Evolutionary conservation across 2,888 invertebrate species (phyloP).

Genomic region (Rhorus exstirpatorius): DNA sequence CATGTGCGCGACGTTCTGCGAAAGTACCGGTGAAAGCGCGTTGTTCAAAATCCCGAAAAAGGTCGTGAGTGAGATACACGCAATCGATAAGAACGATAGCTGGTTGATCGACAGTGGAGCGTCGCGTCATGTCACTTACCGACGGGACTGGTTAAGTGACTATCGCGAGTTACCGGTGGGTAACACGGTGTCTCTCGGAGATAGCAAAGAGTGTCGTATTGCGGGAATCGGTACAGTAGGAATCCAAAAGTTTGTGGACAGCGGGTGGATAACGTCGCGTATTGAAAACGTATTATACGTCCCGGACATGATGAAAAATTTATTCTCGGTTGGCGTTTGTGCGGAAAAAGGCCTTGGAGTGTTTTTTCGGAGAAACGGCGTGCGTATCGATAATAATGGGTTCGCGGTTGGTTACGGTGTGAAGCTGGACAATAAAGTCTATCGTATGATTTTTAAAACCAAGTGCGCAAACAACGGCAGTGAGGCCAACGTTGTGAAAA

Average conservation of each 20-base stretch:
- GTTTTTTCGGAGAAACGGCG: constrained; percentile 12
- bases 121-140: no score
- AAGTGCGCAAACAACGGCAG: constrained; percentile 12
- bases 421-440: constrained; percentile 17
- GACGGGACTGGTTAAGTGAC: no score
- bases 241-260: constrained; percentile 10
- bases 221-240: constrained; percentile 29
- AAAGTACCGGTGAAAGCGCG: constrained; percentile 19
- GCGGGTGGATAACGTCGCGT: constrained; percentile 9
- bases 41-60: not conserved
- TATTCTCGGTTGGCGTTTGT: constrained; percentile 44
- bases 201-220: constrained; percentile 45
- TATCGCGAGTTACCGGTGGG: no score
- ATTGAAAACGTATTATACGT: no score
- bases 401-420: constrained; percentile 27
- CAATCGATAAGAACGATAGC: constrained; percentile 35
- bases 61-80: constrained; percentile 29
- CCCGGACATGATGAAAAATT: constrained; percentile 49
- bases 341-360: constrained; percentile 18
- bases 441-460: constrained; percentile 31
- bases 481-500: constrained; percentile 31
- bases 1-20: not conserved
- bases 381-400: not conserved
- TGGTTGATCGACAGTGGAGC: constrained; percentile 65
- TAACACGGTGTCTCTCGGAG: no score